Evolutionary conservation across 2,888 invertebrate genomes (phyloP).

Genomic region (Hesperia comma): DNA sequence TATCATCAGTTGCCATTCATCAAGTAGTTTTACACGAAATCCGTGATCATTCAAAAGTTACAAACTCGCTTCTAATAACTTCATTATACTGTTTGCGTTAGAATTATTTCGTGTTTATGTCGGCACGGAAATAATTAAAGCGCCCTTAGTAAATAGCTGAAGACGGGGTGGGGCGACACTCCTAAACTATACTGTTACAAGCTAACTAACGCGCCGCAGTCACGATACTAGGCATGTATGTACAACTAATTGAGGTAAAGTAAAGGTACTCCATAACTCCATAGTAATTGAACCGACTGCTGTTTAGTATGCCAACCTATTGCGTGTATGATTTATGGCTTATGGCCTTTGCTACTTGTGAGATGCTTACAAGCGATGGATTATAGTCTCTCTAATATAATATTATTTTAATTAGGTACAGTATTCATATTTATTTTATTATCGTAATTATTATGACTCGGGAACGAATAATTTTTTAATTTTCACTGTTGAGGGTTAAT

Average conservation of each 20-base stretch:
- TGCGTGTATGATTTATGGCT: not conserved
- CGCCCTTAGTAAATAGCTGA: slow-evolving; percentile 57
- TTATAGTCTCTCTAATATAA: no score
- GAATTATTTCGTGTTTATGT: slow-evolving; percentile 62
- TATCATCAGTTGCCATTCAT: slow-evolving; percentile 8
- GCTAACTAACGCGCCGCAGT: slow-evolving; percentile 58
- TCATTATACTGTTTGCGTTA: slow-evolving; percentile 44
- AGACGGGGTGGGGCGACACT: slow-evolving; percentile 69
- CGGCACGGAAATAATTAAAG: slow-evolving; percentile 68
- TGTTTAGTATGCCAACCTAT: not conserved
- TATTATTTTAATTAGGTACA: no score
- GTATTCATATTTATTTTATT: no score
- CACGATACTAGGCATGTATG: slow-evolving; percentile 51
- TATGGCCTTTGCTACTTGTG: not conserved
- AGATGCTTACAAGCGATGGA: no score
- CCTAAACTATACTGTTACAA: slow-evolving; percentile 62
- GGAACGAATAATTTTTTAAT: no score
- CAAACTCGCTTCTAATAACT: slow-evolving; percentile 41
- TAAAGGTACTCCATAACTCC: not conserved
- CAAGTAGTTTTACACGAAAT: slow-evolving; percentile 13
- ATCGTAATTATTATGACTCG: no score
- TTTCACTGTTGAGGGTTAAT: no score
- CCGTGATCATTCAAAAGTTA: slow-evolving; percentile 25
- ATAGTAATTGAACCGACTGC: not conserved
- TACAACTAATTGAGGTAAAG: not conserved